Evolutionary conservation across 2,888 invertebrate species (phyloP), one percentile per base, ranked within the genome.

Genomic region (Leptinotarsa tumamoca): DNA sequence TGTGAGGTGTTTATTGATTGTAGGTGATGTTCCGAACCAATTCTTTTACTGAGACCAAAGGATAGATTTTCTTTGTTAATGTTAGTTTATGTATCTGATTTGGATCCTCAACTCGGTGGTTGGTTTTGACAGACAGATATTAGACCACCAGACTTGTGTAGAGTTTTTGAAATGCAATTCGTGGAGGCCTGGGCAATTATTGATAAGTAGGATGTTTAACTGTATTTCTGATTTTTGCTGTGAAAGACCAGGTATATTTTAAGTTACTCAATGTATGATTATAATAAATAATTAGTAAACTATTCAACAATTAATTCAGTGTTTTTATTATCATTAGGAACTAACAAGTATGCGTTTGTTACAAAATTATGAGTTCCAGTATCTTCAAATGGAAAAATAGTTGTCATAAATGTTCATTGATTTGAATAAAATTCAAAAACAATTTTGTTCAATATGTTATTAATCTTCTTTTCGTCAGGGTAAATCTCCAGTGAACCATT

Each of bases 261-360:
- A 87, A 87, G 87, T 87, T 87, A 87, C 83, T 87, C 84, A 87
- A 87, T 87, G 88, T 88, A 87, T 86, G 85, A 87, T 87, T 87
- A 87, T 85, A 84, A 86, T 86, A 85, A 87, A 84, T 80, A 82
- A 79, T 85, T 86, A 86, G 85, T 86, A 86, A 85, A 85, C 82
- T 84, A 69, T 69, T 54, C 69, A 69, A 27, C 33, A 54, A 63
- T 63, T 63, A 43, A 33, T 63, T 5, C 3, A 33, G n/a, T 52
- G 15, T 52, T 52, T n/a, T 52, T n/a, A 7, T 52, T 52, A n/a
- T 43, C 3, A 10, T 3, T 2, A 10, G 3, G 10, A 43, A 43
- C 10, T 3, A 10, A 10, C 10, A 10, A 43, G 43, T 10, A 13
- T 43, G 43, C 43, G 3, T 43, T 10, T 3, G 43, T 10, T 43